Evolutionary conservation across 1,140 invertebrate genomes (phyloP), one percentile per base, ranked within the genome.

Genomic region (Scaptomyza graminum): DNA sequence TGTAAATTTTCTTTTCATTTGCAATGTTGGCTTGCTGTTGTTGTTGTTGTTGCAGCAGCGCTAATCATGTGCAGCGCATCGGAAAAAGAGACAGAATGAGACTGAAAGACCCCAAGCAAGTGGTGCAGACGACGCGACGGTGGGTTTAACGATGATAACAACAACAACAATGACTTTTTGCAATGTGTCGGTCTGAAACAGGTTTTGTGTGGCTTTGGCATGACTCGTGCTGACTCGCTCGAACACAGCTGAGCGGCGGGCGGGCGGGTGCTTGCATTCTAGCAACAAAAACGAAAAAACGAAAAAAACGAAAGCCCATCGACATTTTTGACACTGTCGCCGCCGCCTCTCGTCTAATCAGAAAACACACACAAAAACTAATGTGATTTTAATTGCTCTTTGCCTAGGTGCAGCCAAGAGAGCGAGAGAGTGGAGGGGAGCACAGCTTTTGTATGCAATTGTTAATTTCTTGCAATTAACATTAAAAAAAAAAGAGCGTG

Each of bases 1-100:
- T 88, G 84, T 87, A 87, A 83, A 87, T 87, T 88, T 87, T 88
- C 81, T 83, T 87, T 87, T 87, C 83, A 88, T 87, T 87, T 87
- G 83, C 75, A 82, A 80, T 78, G 69, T 64, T 72, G 79, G 43
- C 43, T 16, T 72, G n/a, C 13, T 76, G 22, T 16, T 63, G 61
- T 6, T 54, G 15, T 44, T 67, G 59, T 55, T 71, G 50, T 69
- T 74, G 56, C 47, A 76, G 55, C 56, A 70, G 67, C 72, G 79
- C 76, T 88, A 87, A 87, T 87, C 79, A 83, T 87, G 82, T 87
- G 83, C 60, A 78, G 56, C 63, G 52, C 63, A 52, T 56, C 50
- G 16, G 57, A 22, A n/a, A n/a, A 34, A 41, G 31, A 56, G 43
- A 56, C 16, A 44, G 54, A 61, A 25, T 49, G 12, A 22, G 18